These are phyloP conservation scores for Coregonus clupeaformis DNA, from an alignment of 2,113 vertebrate genomes.

Conservation along the genomic window DNA sequence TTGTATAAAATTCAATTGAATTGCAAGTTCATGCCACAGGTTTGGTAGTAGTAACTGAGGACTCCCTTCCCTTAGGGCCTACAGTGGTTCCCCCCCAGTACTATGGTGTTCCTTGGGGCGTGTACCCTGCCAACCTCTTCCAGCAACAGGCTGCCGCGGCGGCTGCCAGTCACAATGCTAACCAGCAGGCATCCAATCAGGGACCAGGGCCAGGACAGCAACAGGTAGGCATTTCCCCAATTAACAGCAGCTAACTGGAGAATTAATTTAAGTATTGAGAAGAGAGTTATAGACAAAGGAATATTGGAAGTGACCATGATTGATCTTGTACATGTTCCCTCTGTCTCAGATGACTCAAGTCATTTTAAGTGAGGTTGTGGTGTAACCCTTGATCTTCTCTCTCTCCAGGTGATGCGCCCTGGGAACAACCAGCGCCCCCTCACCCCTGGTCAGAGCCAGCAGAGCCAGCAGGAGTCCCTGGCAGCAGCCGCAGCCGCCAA, in stretches of 20 bases:
- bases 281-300: background rate
- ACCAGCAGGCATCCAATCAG: slow-evolving; percentile 91
- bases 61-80: slow-evolving; percentile 77
- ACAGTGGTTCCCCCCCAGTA: slow-evolving; percentile 96
- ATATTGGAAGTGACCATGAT: background rate
- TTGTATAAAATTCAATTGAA: background rate
- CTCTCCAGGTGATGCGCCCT: slow-evolving; percentile 87
- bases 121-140: slow-evolving; percentile 97
- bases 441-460: slow-evolving; percentile 91
- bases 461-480: slow-evolving; percentile 93
- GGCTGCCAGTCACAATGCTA: slow-evolving; percentile 78
- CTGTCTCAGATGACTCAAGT: background rate
- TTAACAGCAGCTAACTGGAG: background rate
- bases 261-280: background rate
- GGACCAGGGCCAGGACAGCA: slow-evolving; percentile 86
- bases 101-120: slow-evolving; percentile 96
- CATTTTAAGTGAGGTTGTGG: slow-evolving; percentile 1
- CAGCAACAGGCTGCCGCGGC: slow-evolving; percentile 89
- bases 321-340: background rate
- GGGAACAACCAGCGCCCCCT: slow-evolving; percentile 91
- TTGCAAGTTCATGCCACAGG: background rate
- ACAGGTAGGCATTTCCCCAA: slow-evolving; percentile 75
- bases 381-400: background rate
- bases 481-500: slow-evolving; percentile 85
- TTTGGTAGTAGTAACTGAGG: background rate